Evolutionary conservation across 2,113 vertebrate species (phyloP), one percentile per base, ranked within the genome.

Genomic region (Ardeotis arabs): DNA sequence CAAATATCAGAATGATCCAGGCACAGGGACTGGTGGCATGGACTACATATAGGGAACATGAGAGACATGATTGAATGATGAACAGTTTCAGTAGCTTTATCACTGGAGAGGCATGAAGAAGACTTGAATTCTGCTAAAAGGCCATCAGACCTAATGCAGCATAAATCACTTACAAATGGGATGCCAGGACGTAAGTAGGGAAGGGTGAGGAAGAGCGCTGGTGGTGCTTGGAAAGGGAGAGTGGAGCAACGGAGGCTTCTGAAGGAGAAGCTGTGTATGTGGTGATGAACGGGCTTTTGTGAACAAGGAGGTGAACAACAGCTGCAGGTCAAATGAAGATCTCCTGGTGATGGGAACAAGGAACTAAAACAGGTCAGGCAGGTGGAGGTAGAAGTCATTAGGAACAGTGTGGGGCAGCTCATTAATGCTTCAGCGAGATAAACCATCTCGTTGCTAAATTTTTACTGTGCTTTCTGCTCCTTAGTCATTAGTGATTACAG

Each of bases 1-100:
- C 45, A 86, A 93, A 49, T 69, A 22, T 0, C 64, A 33, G 23
- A 68, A 60, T 69, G 33, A 62, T 83, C 14, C 24, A 22, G 35
- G 22, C 52, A 17, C 14, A n/a, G 67, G 21, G 28, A 24, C 12
- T 59, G 70, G 25, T 20, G 62, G 22, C 14, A 3, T 28, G 28
- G 53, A 16, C 28, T 55, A 2, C 0, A 0, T 63, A 59, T 18
- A 37, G 27, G 27, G 16, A 79, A 41, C 3, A 28, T 33, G 49
- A 59, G 41, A 9, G 50, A 63, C 9, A 6, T 25, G 22, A 9
- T 7, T 37, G 67, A 60, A 92, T 53, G 52, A 19, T 59, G 29
- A 31, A 55, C 12, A 39, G 25, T 70, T 90, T 76, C 52, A 72
- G 39, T 28, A 90, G 52, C 20, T 76, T 70, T 88, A 22, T 79